Evolutionary conservation across 2,797 vertebrate genomes (phyloP).

Genomic region (Sandelia bainsii): DNA sequence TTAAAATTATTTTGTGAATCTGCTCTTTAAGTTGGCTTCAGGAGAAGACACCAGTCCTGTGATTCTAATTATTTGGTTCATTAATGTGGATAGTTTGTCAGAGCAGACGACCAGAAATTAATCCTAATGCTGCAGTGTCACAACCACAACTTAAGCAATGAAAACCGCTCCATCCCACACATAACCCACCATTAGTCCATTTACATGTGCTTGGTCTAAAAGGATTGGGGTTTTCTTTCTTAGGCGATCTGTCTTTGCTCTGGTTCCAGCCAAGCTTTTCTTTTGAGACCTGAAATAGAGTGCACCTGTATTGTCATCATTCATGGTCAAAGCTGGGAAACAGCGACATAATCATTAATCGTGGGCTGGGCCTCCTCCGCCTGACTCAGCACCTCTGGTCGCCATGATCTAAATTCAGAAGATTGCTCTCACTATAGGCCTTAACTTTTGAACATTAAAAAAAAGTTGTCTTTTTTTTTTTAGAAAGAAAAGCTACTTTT

Average conservation of each 20-base stretch:
- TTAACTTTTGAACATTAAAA: slow-evolving; percentile 19
- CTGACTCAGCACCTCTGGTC: slow-evolving; percentile 68
- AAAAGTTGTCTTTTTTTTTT: neutral
- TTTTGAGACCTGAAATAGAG: slow-evolving; percentile 47
- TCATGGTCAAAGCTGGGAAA: slow-evolving; percentile 33
- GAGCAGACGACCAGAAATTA: neutral
- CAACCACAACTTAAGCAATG: neutral
- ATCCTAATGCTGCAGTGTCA: neutral
- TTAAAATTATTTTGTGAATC: neutral
- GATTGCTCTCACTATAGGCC: slow-evolving; percentile 24
- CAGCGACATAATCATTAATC: slow-evolving; percentile 57
- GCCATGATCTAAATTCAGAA: slow-evolving; percentile 48
- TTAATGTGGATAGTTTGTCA: neutral
- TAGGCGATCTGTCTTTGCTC: slow-evolving; percentile 36
- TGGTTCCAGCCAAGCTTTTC: slow-evolving; percentile 33
- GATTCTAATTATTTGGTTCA: neutral
- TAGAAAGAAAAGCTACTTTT: slow-evolving; percentile 1
- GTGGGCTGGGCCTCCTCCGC: slow-evolving; percentile 20
- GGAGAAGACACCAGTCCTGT: neutral
- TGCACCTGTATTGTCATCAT: slow-evolving; percentile 54
- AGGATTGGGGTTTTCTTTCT: slow-evolving; percentile 16
- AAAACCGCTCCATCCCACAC: neutral
- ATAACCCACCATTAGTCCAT: neutral
- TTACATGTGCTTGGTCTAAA: slow-evolving; percentile 10
- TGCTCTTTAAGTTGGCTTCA: slow-evolving; percentile 4